Evolutionary conservation across 2,113 vertebrate genomes (phyloP), one percentile per base, ranked within the genome.

Genomic region (Archilochus colubris): DNA sequence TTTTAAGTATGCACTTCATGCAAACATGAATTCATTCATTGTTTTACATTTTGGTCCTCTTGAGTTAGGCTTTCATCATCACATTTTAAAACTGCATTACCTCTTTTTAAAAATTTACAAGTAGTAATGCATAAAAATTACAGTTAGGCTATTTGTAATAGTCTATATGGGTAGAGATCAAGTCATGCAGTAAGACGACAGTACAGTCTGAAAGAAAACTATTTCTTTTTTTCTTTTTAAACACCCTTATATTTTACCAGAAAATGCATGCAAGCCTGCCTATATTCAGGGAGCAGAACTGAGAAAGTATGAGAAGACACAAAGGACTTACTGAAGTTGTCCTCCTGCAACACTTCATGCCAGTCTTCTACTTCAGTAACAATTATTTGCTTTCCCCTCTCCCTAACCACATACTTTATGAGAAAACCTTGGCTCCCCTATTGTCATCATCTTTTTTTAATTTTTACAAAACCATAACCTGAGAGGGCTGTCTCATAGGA

Each of bases 331-430:
- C 19, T 24, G 6, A 79, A 92, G 67, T 38, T 3, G 0, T 33
- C 69, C 14, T 66, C n/a, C 38, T 55, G 38, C n/a, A 46, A 48
- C 0, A 1, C 46, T 0, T n/a, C 13, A 31, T 43, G 9, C 15
- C 9, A 69, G 38, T 51, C 24, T 61, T 48, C 30, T 31, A 27
- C 22, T 53, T 61, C 53, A 53, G 28, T 22, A 57, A n/a, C 15
- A 61, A 10, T 8, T 43, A 63, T 36, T 58, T 63, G 54, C 61
- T 8, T 48, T 73, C 59, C 50, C 12, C 17, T 30, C 20, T 50
- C 31, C 64, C 25, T 22, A 20, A 13, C 24, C 3, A 24, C 11
- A 19, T 2, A 51, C 16, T 38, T 36, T 21, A 46, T 31, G 43
- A 73, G 50, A 43, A 63, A 88, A 7, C 9, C 8, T 20, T 18